Percentiles rank a stretch among this genome's conserved stretches.
phyloP scores from a whole-genome alignment of 2,113 vertebrate genomes.

The Macroglossus sobrinus region DNA sequence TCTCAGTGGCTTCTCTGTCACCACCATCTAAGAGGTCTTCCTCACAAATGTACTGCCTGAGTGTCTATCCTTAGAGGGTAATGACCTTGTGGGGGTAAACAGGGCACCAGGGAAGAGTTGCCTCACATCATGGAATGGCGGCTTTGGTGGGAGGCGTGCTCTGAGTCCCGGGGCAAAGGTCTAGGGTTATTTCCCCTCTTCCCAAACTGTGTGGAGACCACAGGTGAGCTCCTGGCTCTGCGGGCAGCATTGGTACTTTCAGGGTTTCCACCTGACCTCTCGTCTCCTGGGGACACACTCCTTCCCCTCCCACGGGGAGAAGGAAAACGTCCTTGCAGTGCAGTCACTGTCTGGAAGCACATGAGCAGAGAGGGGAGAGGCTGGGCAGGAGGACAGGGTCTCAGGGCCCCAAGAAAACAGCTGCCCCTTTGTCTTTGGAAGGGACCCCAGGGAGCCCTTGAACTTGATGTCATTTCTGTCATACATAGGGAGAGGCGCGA shows the following conservation, averaged over 20 bases:
- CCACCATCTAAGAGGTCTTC: not conserved
- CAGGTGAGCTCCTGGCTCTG: not conserved
- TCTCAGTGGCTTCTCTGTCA: not conserved
- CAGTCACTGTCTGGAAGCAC: constrained; percentile 36
- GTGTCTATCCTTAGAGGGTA: not conserved
- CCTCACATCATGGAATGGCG: fast-evolving
- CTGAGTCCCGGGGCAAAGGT: not conserved
- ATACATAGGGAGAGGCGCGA: not conserved
- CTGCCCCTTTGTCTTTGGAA: constrained; percentile 48
- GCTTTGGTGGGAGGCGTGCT: not conserved
- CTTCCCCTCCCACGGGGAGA: constrained; percentile 49
- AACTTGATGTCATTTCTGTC: constrained; percentile 61
- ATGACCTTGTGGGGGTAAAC: not conserved
- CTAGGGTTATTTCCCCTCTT: not conserved
- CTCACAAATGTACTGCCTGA: not conserved
- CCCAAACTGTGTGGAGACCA: not conserved
- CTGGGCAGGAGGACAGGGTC: not conserved
- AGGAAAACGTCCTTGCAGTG: constrained; percentile 49
- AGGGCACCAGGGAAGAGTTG: not conserved
- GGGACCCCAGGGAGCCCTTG: constrained; percentile 57
- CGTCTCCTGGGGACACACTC: constrained; percentile 40
- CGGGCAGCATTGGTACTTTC: not conserved
- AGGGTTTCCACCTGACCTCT: constrained; percentile 4
- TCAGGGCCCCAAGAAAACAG: not conserved
- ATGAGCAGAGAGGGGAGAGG: not conserved